Conservation (phyloP, 1,140 invertebrate genomes). For the Batillaria attramentaria region DNA sequence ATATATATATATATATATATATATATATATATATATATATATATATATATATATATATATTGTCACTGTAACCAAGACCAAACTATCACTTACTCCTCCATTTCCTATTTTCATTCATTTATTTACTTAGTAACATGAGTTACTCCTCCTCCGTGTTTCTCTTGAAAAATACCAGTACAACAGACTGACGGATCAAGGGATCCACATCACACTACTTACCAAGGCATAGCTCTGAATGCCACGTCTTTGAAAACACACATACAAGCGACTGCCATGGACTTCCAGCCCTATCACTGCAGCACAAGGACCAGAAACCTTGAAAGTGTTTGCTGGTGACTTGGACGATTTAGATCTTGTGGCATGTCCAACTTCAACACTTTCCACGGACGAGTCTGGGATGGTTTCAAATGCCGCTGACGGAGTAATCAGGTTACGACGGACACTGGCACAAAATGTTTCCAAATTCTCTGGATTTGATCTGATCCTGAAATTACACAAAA, state of each 20-base stretch:
- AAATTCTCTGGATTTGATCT: constrained; percentile 36
- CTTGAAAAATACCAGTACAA: not conserved
- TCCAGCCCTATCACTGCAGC: constrained; percentile 40
- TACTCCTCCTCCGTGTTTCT: not conserved
- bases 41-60: not conserved
- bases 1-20: not conserved
- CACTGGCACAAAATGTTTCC: constrained; percentile 29
- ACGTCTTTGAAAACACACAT: constrained; percentile 43
- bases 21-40: not conserved
- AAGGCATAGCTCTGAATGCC: constrained; percentile 40
- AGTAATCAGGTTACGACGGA: constrained; percentile 14
- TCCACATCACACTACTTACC: too few species aligned
- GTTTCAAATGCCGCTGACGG: not conserved
- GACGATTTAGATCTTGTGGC: too few species aligned
- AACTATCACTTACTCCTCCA: too few species aligned
- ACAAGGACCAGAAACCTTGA: constrained; percentile 36
- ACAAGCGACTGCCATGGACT: constrained; percentile 35
- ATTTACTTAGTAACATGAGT: too few species aligned
- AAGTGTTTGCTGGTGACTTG: not conserved
- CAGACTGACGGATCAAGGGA: too few species aligned
- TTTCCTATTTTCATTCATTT: too few species aligned
- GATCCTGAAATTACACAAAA: constrained; percentile 22
- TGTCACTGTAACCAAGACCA: too few species aligned
- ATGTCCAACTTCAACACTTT: not conserved
- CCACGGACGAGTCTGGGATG: not conserved